Conservation (phyloP, 2,888 invertebrate species). For the Amiota mariae region DNA sequence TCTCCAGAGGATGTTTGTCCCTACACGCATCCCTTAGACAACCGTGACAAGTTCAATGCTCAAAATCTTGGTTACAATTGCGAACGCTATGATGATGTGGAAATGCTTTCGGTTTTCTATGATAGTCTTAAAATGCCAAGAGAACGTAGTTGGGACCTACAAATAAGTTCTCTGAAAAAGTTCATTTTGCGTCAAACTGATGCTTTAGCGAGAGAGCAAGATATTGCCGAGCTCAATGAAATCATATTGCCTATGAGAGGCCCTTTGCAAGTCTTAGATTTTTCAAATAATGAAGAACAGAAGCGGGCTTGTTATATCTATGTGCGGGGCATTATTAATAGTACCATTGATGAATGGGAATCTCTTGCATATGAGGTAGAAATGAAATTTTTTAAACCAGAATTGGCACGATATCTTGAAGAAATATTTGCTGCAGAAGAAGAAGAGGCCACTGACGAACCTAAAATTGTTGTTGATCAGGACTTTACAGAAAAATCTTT, state of each 20-base stretch:
- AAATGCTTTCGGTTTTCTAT: slow-evolving; percentile 50
- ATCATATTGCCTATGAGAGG: slow-evolving; percentile 49
- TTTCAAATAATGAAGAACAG: slow-evolving; percentile 43
- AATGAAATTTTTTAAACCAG: slow-evolving; percentile 55
- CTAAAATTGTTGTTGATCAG: not conserved
- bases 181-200: slow-evolving; percentile 39
- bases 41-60: slow-evolving; percentile 51
- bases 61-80: slow-evolving; percentile 50
- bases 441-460: not conserved
- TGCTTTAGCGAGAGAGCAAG: slow-evolving; percentile 33
- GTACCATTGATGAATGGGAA: slow-evolving; percentile 61
- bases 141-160: slow-evolving; percentile 51
- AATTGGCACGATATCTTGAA: slow-evolving; percentile 40
- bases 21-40: slow-evolving; percentile 49
- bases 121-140: slow-evolving; percentile 52
- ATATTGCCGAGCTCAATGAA: slow-evolving; percentile 38
- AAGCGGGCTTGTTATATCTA: slow-evolving; percentile 53
- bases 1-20: slow-evolving; percentile 43
- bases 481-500: not conserved
- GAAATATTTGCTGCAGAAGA: slow-evolving; percentile 9
- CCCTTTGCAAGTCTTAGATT: slow-evolving; percentile 32
- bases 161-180: slow-evolving; percentile 38
- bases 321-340: slow-evolving; percentile 58
- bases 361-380: slow-evolving; percentile 46
- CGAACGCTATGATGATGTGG: slow-evolving; percentile 51